Evolutionary conservation across 2,888 invertebrate species (phyloP), one percentile per base, ranked within the genome.

Genomic region (Brachyptera putata): DNA sequence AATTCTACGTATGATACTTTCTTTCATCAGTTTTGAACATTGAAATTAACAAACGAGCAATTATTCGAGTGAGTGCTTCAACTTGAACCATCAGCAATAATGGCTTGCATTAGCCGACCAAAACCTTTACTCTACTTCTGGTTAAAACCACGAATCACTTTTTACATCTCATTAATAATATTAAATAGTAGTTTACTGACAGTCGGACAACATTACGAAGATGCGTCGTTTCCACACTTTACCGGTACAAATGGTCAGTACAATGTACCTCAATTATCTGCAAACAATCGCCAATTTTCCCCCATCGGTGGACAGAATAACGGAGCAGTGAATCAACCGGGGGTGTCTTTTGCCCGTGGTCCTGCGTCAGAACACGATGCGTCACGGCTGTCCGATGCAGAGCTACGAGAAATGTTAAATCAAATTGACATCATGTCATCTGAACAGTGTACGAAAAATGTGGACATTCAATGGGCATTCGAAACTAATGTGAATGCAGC

Each of bases 401-500:
- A 80, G 68, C 70, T 81, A 1, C 76, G 80, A 63, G 80, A 82
- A 63, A 79, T 88, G 41, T 72, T 91, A 64, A 80, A 83, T 43
- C 84, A 86, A 62, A 79, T 89, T 24, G 91, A 91, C 71, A 81
- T 85, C 26, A 84, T 87, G 69, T 84, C 89, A 9, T 86, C 90
- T 0, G 84, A 87, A 71, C 87, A 89, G 73, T 92, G 91, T 70
- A 89, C 89, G 0, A 85, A 85, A 56, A 91, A 91, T 73, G 91
- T 92, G n/a, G 87, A 84, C 0, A 89, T 90, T 1, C 92, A 92
- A 70, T 92, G 92, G 92, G 86, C 87, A 72, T 92, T 91, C 70
- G 91, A 92, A 75, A 91, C 91, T 3, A 87, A 91, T 70, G 89
- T 91, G 37, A 91, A 89, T 74, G 88, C 89, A 72, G 84, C 80